phyloP scores from a whole-genome alignment of 1,140 invertebrate genomes.

The Holcopasites calliopsidis region DNA sequence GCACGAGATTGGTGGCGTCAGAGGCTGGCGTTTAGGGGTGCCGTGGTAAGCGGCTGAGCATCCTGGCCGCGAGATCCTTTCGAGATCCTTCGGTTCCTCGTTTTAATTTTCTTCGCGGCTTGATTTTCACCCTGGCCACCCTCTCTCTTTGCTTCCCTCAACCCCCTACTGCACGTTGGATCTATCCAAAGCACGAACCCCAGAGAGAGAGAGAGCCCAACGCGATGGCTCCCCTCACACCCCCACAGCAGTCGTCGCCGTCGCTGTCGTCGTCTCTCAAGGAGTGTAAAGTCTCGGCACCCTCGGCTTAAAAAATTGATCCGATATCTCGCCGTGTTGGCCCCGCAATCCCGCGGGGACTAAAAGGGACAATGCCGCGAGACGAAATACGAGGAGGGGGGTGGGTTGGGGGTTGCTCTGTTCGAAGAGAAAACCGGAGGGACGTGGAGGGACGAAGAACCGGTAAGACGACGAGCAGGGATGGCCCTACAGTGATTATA shows the following conservation, averaged over 20 bases:
- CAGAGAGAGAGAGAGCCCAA: conserved; percentile 37
- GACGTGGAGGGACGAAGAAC: conserved; percentile 20
- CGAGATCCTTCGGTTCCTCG: conserved; percentile 68
- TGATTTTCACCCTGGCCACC: conserved; percentile 67
- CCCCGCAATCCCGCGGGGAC: conserved; percentile 74
- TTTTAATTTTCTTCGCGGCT: conserved; percentile 76
- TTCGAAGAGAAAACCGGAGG: conserved; percentile 35
- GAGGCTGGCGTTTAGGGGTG: conserved; percentile 22
- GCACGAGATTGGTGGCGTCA: conserved; percentile 41
- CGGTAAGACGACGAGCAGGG: conserved; percentile 50
- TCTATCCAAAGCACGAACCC: conserved; percentile 40
- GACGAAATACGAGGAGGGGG: conserved; percentile 52
- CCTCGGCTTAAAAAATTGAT: conserved; percentile 78
- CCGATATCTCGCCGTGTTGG: conserved; percentile 78
- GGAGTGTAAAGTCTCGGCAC: conserved; percentile 79
- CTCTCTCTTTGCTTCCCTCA: neutral
- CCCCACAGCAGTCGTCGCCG: conserved; percentile 41
- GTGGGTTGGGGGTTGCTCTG: neutral
- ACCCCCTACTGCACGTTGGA: neutral
- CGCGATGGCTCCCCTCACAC: conserved; percentile 32
- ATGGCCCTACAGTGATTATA: conserved; percentile 75
- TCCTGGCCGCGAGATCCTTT: conserved; percentile 55
- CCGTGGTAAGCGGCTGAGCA: conserved; percentile 48
- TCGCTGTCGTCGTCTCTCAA: conserved; percentile 68
- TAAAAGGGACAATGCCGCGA: conserved; percentile 77